Evolutionary conservation across 2,888 invertebrate genomes (phyloP).

Genomic region (Serrognathus titanus): DNA sequence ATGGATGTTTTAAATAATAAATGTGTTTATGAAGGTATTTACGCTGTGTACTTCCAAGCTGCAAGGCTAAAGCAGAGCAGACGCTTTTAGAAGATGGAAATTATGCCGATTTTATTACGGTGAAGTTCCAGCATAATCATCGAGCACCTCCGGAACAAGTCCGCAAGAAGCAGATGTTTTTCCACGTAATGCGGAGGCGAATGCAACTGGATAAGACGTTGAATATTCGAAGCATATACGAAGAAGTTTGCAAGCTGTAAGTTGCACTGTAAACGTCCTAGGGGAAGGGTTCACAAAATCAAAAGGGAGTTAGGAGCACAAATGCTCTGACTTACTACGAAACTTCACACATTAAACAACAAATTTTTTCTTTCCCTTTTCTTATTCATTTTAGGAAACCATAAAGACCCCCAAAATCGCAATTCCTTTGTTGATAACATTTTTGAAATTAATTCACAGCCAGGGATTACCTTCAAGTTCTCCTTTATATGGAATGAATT

Average conservation of each 20-base stretch:
- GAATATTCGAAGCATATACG: conserved; percentile 40
- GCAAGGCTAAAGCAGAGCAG: conserved; percentile 33
- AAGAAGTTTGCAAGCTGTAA: conserved; percentile 39
- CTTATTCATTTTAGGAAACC: too few species aligned
- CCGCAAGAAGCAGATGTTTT: conserved; percentile 40
- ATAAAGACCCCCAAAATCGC: too few species aligned
- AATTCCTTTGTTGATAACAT: too few species aligned
- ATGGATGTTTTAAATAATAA: neutral
- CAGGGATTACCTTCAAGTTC: too few species aligned
- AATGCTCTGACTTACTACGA: too few species aligned
- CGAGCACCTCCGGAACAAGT: conserved; percentile 26
- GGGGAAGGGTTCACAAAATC: too few species aligned
- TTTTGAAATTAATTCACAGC: too few species aligned
- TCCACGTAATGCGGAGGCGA: conserved; percentile 38
- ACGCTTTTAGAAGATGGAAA: conserved; percentile 18
- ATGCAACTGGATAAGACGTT: conserved; percentile 40
- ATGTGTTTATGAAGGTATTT: conserved; percentile 28
- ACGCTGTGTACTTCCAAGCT: conserved; percentile 34
- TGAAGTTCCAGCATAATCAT: conserved; percentile 38
- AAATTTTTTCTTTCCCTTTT: too few species aligned
- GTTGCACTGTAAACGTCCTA: too few species aligned
- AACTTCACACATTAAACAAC: too few species aligned
- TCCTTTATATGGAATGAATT: too few species aligned
- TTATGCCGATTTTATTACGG: conserved; percentile 26
- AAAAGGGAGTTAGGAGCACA: too few species aligned